Evolutionary conservation across 2,888 invertebrate species (phyloP), one percentile per base, ranked within the genome.

Genomic region (Adelognathus sp.): DNA sequence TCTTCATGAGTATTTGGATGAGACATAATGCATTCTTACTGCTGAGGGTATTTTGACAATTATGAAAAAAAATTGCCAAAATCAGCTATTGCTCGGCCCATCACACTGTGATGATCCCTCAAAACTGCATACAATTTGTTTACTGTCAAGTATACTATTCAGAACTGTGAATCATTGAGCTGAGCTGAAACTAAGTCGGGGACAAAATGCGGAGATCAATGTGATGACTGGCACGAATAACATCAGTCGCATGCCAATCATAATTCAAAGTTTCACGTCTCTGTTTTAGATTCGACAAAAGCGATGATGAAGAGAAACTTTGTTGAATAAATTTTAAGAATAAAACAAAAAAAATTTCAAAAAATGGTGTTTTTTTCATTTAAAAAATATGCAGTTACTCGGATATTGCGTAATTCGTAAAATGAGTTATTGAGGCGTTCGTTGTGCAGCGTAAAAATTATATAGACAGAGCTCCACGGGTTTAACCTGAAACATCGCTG

Each of bases 261-360:
- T n/a, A n/a, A n/a, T n/a, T n/a, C n/a, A n/a, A n/a, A n/a, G n/a
- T n/a, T n/a, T n/a, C n/a, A n/a, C n/a, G n/a, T n/a, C n/a, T n/a
- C n/a, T n/a, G n/a, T n/a, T n/a, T n/a, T n/a, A n/a, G n/a, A 18
- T 16, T 2, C 16, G 16, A 44, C 24, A 24, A 50, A 2, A 50
- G 16, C 21, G 24, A 18, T 18, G 14, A 60, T n/a, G 24, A 39
- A 60, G 5, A 6, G 1, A 39, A 46, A 21, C 3, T 7, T 9
- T 18, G 21, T 18, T 18, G 9, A 41, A n/a, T 16, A 46, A 18
- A 16, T 14, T 1, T 16, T 11, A 33, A 0, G 4, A 14, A 36
- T 7, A n/a, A 24, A 36, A 56, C 21, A 60, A 39, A 24, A n/a
- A 54, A 69, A 46, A 36, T 69, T 63, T 46, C 14, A 70, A 50